Evolutionary conservation across 1,140 invertebrate species (phyloP).

Genomic region (Drosophila takahashii): DNA sequence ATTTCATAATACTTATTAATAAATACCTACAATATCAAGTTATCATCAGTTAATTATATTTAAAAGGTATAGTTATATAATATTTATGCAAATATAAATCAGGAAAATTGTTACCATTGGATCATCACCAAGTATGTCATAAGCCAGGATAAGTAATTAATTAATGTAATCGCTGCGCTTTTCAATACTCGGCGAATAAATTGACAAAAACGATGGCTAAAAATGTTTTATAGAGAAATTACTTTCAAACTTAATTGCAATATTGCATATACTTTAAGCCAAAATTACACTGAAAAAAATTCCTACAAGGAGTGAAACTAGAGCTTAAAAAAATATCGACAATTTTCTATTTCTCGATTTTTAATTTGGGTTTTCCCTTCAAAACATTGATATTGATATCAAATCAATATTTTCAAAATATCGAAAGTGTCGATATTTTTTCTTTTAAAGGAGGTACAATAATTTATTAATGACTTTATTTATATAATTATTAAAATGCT

Average conservation of each 20-base stretch:
- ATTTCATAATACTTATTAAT: too few species aligned
- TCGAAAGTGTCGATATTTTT: too few species aligned
- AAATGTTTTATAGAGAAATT: not conserved
- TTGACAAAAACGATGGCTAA: not conserved
- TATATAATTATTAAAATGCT: not conserved
- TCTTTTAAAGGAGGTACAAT: not conserved
- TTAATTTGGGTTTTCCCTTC: too few species aligned
- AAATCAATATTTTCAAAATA: too few species aligned
- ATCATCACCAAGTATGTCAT: not conserved
- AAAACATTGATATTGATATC: too few species aligned
- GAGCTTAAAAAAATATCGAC: too few species aligned
- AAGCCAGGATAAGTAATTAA: not conserved
- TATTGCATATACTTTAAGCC: not conserved
- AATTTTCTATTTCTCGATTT: too few species aligned
- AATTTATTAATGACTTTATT: not conserved
- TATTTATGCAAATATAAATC: not conserved
- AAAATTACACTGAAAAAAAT: not conserved
- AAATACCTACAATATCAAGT: too few species aligned
- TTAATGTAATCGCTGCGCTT: not conserved
- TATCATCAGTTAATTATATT: too few species aligned
- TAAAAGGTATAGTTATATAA: not conserved
- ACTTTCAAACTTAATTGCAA: slow-evolving; percentile 3
- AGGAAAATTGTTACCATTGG: not conserved
- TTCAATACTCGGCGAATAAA: not conserved
- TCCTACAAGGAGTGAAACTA: not conserved